Percentiles rank a stretch among this genome's conserved stretches.
These are phyloP conservation scores for Biston stratarius DNA, from an alignment of 2,888 invertebrate species.

Conservation along the genomic window DNA sequence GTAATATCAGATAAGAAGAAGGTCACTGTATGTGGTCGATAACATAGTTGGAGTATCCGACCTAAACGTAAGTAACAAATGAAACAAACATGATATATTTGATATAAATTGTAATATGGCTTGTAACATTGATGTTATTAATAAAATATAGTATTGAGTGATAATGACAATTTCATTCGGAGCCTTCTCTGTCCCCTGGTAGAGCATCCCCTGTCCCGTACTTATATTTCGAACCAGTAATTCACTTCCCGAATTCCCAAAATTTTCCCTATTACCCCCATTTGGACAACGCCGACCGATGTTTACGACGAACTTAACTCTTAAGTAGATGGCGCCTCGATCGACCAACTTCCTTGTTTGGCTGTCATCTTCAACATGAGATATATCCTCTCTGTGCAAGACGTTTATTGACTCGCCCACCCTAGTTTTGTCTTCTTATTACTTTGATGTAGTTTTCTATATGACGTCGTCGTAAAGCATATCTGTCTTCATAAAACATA, in stretches of 20 bases:
- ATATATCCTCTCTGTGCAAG: slow-evolving; percentile 21
- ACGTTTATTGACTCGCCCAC: slow-evolving; percentile 36
- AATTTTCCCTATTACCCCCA: slow-evolving; percentile 23
- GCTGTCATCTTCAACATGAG: slow-evolving; percentile 33
- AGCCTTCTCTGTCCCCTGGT: no score
- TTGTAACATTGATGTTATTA: no score
- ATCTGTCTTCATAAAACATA: slow-evolving; percentile 24
- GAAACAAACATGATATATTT: no score
- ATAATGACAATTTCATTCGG: no score
- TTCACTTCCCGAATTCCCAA: slow-evolving; percentile 15
- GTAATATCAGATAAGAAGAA: no score
- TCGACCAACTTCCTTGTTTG: slow-evolving; percentile 30
- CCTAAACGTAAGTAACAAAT: no score
- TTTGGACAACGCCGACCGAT: slow-evolving; percentile 27
- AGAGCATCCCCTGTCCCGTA: neutral
- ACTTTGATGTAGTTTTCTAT: slow-evolving; percentile 29
- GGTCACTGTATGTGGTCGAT: no score
- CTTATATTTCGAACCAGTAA: slow-evolving; percentile 9
- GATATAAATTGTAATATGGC: no score
- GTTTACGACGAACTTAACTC: slow-evolving; percentile 31
- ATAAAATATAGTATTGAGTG: no score
- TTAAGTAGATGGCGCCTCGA: slow-evolving; percentile 30
- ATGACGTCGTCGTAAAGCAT: slow-evolving; percentile 20
- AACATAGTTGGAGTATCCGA: no score
- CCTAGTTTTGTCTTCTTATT: slow-evolving; percentile 32